A percentile compares a stretch with the other conserved stretches of the same genome.
Evolutionary conservation across 2,797 vertebrate species (phyloP).

Genomic region (Lateolabrax maculatus): DNA sequence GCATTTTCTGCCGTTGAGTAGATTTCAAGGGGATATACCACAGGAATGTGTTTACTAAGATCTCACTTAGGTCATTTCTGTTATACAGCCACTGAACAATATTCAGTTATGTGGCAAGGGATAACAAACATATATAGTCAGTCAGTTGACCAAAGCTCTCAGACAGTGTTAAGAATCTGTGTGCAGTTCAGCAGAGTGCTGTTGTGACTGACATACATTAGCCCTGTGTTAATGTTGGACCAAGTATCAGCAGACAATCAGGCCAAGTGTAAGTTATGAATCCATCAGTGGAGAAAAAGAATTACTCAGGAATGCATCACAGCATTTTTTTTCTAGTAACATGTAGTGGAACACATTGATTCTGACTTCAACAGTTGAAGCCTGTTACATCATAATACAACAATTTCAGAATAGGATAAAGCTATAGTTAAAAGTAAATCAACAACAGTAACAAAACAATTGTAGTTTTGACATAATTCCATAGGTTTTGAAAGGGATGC

Average conservation of each 20-base stretch:
- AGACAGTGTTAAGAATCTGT: constrained; percentile 5
- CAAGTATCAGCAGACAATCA: constrained; percentile 61
- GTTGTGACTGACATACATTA: constrained; percentile 13
- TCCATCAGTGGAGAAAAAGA: constrained; percentile 6
- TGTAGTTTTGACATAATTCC: neutral
- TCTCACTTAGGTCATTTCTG: neutral
- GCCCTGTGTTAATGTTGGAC: constrained; percentile 39
- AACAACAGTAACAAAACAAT: neutral
- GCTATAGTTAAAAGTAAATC: neutral
- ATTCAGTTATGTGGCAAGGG: constrained; percentile 4
- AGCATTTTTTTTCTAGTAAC: constrained; percentile 30
- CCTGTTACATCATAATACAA: neutral
- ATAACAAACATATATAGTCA: neutral
- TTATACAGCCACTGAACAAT: neutral
- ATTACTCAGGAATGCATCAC: constrained; percentile 53
- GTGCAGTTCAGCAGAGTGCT: constrained; percentile 8
- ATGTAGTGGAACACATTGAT: neutral
- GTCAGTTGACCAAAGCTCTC: constrained; percentile 7
- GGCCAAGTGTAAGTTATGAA: constrained; percentile 11
- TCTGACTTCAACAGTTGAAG: neutral
- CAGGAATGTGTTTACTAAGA: neutral
- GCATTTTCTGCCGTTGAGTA: neutral
- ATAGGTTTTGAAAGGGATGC: neutral
- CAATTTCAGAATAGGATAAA: neutral
- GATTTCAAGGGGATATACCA: neutral